These are phyloP conservation scores for Zalophus californianus DNA, from an alignment of 2,797 vertebrate genomes.

Conservation along the genomic window DNA sequence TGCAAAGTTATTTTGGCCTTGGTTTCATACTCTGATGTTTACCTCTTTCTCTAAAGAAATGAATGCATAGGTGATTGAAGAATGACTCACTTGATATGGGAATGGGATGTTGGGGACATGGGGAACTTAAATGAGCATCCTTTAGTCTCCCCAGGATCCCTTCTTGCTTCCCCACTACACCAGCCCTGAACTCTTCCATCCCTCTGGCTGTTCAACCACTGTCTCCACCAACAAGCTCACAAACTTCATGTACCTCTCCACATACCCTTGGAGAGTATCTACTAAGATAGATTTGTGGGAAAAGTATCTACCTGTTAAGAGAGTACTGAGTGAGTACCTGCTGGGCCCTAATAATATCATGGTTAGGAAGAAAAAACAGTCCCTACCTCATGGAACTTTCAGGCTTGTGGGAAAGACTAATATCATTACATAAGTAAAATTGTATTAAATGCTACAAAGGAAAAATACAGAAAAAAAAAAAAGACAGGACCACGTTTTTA, in stretches of 20 bases:
- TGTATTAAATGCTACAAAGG: conserved; percentile 40
- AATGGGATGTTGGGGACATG: not conserved
- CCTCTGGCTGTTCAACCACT: not conserved
- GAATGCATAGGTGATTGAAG: not conserved
- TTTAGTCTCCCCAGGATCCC: not conserved
- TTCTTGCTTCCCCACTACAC: not conserved
- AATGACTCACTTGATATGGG: not conserved
- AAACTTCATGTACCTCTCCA: not conserved
- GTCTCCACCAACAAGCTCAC: conserved; percentile 42
- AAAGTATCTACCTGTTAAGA: not conserved
- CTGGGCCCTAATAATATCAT: not conserved
- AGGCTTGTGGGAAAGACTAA: not conserved
- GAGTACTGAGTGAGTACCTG: not conserved
- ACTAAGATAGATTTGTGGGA: not conserved
- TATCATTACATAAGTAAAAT: not conserved
- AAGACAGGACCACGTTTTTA: not conserved
- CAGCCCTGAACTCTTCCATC: not conserved
- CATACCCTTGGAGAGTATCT: not conserved
- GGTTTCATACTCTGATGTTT: conserved; percentile 26
- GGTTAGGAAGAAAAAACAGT: not conserved
- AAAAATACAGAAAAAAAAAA: not conserved
- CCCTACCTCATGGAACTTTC: not conserved
- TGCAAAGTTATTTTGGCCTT: conserved; percentile 14
- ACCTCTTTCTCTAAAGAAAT: conserved; percentile 44
- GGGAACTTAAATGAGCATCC: not conserved